phyloP scores from a whole-genome alignment of 2,888 invertebrate genomes.

The Ophion obscuratus region DNA sequence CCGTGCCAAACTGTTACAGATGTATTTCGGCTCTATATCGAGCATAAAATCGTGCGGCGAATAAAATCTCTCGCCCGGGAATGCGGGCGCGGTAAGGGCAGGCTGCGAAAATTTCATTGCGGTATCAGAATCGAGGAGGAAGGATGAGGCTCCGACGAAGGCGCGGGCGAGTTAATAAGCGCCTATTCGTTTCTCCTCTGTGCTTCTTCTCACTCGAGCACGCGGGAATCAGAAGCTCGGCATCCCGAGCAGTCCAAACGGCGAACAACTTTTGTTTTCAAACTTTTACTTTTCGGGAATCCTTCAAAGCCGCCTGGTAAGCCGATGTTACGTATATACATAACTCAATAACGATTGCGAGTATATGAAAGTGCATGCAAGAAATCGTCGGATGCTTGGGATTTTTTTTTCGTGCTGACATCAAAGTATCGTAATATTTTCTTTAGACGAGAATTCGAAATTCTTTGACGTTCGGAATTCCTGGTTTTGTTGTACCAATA shows the following conservation, averaged over 20 bases:
- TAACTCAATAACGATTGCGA: slow-evolving; percentile 36
- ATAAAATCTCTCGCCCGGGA: slow-evolving; percentile 60
- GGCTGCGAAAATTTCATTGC: slow-evolving; percentile 27
- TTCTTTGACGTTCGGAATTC: too few species aligned
- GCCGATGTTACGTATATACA: slow-evolving; percentile 38
- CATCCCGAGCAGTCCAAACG: slow-evolving; percentile 6
- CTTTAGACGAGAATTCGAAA: too few species aligned
- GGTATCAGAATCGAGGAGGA: slow-evolving; percentile 46
- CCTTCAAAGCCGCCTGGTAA: slow-evolving; percentile 47
- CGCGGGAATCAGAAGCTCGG: slow-evolving; percentile 13
- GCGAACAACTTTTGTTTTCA: slow-evolving; percentile 62
- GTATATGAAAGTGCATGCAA: slow-evolving; percentile 1
- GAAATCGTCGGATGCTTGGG: neutral
- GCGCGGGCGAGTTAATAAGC: slow-evolving; percentile 72
- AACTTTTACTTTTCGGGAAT: slow-evolving; percentile 57
- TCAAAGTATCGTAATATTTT: too few species aligned
- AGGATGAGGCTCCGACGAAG: slow-evolving; percentile 55
- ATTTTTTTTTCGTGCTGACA: neutral
- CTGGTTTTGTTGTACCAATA: too few species aligned
- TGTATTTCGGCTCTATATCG: slow-evolving; percentile 62
- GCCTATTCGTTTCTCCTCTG: slow-evolving; percentile 57
- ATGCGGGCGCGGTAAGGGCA: slow-evolving; percentile 13
- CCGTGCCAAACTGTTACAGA: slow-evolving; percentile 68
- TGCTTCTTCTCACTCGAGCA: slow-evolving; percentile 46
- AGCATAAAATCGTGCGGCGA: slow-evolving; percentile 67